phyloP scores from a whole-genome alignment of 53 echinoderm and acorn worm genomes.

The Apostichopus leukothele region DNA sequence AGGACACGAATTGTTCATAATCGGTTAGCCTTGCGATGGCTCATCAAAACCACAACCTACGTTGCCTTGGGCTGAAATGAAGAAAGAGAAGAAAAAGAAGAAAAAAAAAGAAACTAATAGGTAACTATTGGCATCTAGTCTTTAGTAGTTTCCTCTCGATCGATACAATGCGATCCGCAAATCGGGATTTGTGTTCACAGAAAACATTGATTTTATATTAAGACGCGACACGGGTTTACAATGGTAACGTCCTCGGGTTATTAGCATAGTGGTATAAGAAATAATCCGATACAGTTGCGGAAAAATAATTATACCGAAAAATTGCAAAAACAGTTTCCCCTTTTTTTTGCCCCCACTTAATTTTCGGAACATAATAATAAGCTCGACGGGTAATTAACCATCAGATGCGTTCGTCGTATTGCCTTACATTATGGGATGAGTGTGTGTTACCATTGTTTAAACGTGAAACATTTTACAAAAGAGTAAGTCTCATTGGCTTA shows the following conservation, averaged over 20 bases:
- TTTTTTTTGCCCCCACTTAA: no score
- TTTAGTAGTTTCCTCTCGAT: background rate
- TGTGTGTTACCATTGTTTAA: no score
- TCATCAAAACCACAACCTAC: constrained; percentile 3
- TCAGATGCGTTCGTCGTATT: no score
- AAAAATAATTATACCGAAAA: background rate
- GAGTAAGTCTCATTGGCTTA: no score
- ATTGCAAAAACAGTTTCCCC: background rate
- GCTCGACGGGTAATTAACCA: no score
- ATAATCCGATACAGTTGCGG: background rate
- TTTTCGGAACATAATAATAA: no score
- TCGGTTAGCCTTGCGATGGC: background rate
- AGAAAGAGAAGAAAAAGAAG: background rate
- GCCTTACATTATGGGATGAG: no score
- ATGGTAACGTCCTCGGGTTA: constrained; percentile 22
- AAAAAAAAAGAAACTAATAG: background rate
- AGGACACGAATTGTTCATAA: background rate
- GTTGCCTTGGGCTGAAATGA: constrained; percentile 33
- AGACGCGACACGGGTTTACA: constrained; percentile 14
- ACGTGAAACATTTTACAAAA: no score
- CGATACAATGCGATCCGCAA: constrained; percentile 11
- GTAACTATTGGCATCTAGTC: constrained; percentile 10
- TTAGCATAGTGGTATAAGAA: constrained; percentile 20
- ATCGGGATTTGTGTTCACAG: background rate
- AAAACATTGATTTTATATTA: constrained; percentile 30